Base-by-base conservation (phyloP, 2,888 invertebrate species). In the Caenorhabditis angaria region DNA sequence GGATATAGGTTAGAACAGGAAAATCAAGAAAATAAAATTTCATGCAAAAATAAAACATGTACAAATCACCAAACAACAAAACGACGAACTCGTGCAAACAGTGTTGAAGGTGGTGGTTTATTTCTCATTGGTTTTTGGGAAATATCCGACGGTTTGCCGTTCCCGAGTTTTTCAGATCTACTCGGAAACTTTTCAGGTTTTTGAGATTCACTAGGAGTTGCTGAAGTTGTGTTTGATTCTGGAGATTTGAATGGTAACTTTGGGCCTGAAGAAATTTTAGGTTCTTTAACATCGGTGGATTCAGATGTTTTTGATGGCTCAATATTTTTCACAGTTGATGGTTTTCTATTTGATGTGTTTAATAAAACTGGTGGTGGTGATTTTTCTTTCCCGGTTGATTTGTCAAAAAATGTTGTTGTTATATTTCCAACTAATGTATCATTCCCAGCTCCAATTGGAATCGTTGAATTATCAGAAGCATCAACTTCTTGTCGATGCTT, bases 401-500 rank as follows among this genome's bases (percentile, higher is more conserved):
- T 24, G n/a, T 50, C 24, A 10, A 50, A 20, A 50, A 50, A 50
- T 22, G 24, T 24, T 8, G 50, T 50, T 6, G 22, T 50, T 2
- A 50, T 22, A 24, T 20, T 24, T 50, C 50, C 50, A 4, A 50
- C 50, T 8, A 50, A 24, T 24, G 3, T 50, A 3, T 50, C 22
- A 50, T 50, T 50, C 10, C 50, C n/a, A n/a, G n/a, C n/a, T n/a
- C n/a, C 24, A 12, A 50, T 2, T 6, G 5, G 50, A 50, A 50
- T 50, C 22, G 50, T 50, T 8, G 50, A 50, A 35, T 56, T 35
- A 27, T 27, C 50, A 27, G 10, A 10, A 8, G 35, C 48, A 60
- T 60, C 60, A 24, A 20, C 28, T 60, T 60, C 60, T 27, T 48
- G 41, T 14, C 61, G 25, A 61, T 77, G 77, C 35, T 69, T 65